Conservation (phyloP, 2,797 vertebrate genomes). For the Crax fasciolata region DNA sequence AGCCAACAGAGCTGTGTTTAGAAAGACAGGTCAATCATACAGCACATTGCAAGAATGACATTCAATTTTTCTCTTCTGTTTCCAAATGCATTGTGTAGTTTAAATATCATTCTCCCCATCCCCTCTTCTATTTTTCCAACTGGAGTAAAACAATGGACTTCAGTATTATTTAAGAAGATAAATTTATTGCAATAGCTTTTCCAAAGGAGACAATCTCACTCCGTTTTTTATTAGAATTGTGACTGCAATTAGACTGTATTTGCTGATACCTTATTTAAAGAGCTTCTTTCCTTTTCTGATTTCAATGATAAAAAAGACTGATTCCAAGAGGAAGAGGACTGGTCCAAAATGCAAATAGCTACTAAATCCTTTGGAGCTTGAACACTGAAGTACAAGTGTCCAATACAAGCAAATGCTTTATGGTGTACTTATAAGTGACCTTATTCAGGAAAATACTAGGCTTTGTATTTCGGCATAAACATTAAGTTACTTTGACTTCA, state of each 20-base stretch:
- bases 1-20: neutral
- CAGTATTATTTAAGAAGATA: slow-evolving; percentile 1
- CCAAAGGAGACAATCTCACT: slow-evolving; percentile 64
- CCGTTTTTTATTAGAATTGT: slow-evolving; percentile 67
- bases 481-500: neutral
- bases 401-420: neutral
- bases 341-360: slow-evolving; percentile 40
- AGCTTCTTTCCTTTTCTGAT: neutral
- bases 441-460: neutral
- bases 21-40: neutral
- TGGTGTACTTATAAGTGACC: neutral
- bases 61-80: neutral
- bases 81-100: neutral
- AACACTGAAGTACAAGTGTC: slow-evolving; percentile 14
- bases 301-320: neutral
- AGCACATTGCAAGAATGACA: neutral
- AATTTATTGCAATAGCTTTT: slow-evolving; percentile 47
- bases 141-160: neutral
- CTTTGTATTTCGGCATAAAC: neutral
- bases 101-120: neutral
- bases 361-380: slow-evolving; percentile 42
- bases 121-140: neutral
- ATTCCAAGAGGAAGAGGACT: neutral
- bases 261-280: neutral
- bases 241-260: slow-evolving; percentile 62